Evolutionary conservation across 2,888 invertebrate species (phyloP), one percentile per base, ranked within the genome.

Genomic region (Erebia epiphron): DNA sequence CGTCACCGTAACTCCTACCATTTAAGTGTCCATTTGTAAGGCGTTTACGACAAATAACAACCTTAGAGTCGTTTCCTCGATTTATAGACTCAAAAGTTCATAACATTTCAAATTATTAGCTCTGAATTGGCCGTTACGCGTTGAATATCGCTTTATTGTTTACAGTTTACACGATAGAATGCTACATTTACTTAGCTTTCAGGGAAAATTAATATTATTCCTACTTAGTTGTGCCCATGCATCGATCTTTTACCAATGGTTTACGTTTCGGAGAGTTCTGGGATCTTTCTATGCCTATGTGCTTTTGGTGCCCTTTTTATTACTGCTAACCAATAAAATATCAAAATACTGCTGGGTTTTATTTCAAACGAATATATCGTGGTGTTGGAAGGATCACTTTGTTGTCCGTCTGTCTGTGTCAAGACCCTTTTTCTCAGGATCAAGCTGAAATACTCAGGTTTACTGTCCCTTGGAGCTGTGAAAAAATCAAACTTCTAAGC

Each of bases 21-120:
- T 79, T 85, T 85, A 82, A 86, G 79, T 83, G 81, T 81, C 84
- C 81, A 86, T 85, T 87, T 82, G 83, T 82, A 83, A 84, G 76
- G 76, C 81, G 83, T 88, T 88, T 85, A 88, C 81, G 88, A 83
- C 82, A 80, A 82, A 82, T 83, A 84, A 82, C 80, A 77, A 79
- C 77, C 81, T 75, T 77, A 78, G 79, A 81, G 81, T 79, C 82
- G 80, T 81, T 80, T 76, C 74, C 75, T 73, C 79, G 82, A 85
- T 87, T 87, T 87, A 87, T 84, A 79, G 82, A 83, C 84, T 84
- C 78, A 82, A 86, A 86, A 84, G 82, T 87, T 87, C 83, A 85
- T 87, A 84, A 83, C 80, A 75, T 74, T 73, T 73, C 74, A 77
- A 77, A 74, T 77, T 73, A 75, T 77, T 75, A 68, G 56, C 71